phyloP scores from a whole-genome alignment of 1,140 invertebrate species.

The Oscheius sp. region DNA sequence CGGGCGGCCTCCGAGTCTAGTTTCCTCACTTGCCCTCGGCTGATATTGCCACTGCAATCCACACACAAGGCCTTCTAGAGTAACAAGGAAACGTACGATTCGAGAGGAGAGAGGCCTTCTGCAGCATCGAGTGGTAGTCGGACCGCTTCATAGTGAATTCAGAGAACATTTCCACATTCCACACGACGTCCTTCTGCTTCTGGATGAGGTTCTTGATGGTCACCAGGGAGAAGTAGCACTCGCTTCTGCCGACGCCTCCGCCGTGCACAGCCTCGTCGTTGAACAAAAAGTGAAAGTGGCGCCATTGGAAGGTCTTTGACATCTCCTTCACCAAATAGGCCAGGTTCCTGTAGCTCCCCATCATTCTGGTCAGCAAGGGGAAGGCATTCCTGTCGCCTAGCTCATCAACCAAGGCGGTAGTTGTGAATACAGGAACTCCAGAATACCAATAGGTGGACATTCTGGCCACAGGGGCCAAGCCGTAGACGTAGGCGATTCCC shows the following conservation, averaged over 20 bases:
- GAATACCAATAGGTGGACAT: slow-evolving; percentile 78
- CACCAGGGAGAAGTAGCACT: slow-evolving; percentile 73
- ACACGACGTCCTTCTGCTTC: slow-evolving; percentile 63
- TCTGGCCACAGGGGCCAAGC: slow-evolving; percentile 80
- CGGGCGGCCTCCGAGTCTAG: too few relatives aligned
- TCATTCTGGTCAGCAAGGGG: slow-evolving; percentile 78
- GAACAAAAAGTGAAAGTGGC: slow-evolving; percentile 67
- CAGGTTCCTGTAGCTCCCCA: slow-evolving; percentile 76
- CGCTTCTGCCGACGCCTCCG: slow-evolving; percentile 52
- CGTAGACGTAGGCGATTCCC: slow-evolving; percentile 85
- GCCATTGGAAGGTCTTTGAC: slow-evolving; percentile 72
- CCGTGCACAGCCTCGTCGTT: slow-evolving; percentile 68
- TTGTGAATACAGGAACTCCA: slow-evolving; percentile 79
- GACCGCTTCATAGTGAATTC: slow-evolving; percentile 64
- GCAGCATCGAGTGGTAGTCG: slow-evolving; percentile 70
- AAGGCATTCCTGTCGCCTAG: slow-evolving; percentile 73
- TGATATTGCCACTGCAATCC: background rate
- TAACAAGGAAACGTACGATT: slow-evolving; percentile 74
- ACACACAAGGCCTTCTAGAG: too few relatives aligned
- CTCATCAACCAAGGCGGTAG: slow-evolving; percentile 77
- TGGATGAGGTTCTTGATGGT: slow-evolving; percentile 70
- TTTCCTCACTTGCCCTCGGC: background rate
- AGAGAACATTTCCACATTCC: slow-evolving; percentile 67
- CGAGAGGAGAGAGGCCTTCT: slow-evolving; percentile 69
- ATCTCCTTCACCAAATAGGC: slow-evolving; percentile 72